Evolutionary conservation across 2,797 vertebrate species (phyloP).

Genomic region (Cephalopachus bancanus): DNA sequence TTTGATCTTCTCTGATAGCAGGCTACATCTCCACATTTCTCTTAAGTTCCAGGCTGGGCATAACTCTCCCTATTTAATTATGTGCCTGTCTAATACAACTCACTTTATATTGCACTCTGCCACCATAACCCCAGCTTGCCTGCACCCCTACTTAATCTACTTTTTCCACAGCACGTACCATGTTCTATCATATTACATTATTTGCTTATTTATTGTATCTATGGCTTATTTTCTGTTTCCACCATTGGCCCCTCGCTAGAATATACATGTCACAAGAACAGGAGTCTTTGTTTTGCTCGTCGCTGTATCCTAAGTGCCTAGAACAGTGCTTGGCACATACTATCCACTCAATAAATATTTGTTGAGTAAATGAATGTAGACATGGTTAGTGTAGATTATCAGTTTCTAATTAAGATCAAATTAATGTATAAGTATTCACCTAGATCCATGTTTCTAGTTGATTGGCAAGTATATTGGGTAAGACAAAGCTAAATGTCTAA

Average conservation of each 20-base stretch:
- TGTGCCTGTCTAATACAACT: background rate
- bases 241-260: background rate
- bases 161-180: background rate
- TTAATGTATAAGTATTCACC: background rate
- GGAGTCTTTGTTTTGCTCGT: conserved; percentile 7
- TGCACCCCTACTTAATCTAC: background rate
- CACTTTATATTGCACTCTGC: background rate
- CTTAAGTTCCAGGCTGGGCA: background rate
- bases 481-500: conserved; percentile 45
- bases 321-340: background rate
- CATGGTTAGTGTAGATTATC: background rate
- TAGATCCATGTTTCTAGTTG: conserved; percentile 12
- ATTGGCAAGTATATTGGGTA: background rate
- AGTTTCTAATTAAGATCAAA: conserved; percentile 57
- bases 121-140: background rate
- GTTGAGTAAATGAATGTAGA: background rate
- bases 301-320: background rate
- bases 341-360: background rate
- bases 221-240: background rate
- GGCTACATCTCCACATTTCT: background rate
- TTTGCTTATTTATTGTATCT: background rate
- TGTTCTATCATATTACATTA: background rate
- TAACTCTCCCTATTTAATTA: background rate
- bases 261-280: background rate
- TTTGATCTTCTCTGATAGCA: background rate